Evolutionary conservation across 2,888 invertebrate species (phyloP), one percentile per base, ranked within the genome.

Genomic region (Melanchra persicariae): DNA sequence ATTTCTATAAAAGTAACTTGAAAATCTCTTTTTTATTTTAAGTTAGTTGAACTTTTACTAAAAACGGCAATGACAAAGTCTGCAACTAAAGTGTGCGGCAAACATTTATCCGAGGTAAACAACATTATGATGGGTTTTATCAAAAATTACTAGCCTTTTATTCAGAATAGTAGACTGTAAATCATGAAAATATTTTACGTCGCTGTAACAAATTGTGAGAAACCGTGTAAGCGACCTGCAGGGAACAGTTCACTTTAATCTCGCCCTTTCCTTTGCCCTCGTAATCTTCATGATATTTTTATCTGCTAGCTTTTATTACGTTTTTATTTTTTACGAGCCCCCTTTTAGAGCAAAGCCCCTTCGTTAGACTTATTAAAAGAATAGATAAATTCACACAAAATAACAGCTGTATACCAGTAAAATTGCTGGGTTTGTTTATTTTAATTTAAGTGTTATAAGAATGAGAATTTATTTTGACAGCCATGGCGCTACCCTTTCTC

Each of bases 241-340:
- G 83, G 84, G 81, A 87, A 87, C 83, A 74, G 82, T 78, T 71
- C 77, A 80, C 84, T 85, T 90, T 90, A 90, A 91, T 90, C 91
- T 89, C 87, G 81, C 78, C 84, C 81, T 84, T 83, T 87, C 82
- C 75, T 77, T 84, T 87, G 79, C 87, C 87, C 86, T 91, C 89
- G 84, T 91, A 91, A 92, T 92, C 92, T 89, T 88, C 87, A 91
- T 89, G 89, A 91, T 92, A 89, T 91, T 93, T 93, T 93, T 93
- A 92, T 91, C 88, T 88, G 77, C 77, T 86, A 83, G 85, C 85
- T 90, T 91, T 93, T 93, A 91, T 91, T 90, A 88, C 82, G 84
- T 89, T 91, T 91, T 90, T 89, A 91, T 90, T 90, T 91, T 92
- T 92, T 92, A 91, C 86, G 90, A 88, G 81, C 82, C 85, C 85